phyloP scores from a whole-genome alignment of 2,797 vertebrate genomes.

The Crenichthys baileyi region DNA sequence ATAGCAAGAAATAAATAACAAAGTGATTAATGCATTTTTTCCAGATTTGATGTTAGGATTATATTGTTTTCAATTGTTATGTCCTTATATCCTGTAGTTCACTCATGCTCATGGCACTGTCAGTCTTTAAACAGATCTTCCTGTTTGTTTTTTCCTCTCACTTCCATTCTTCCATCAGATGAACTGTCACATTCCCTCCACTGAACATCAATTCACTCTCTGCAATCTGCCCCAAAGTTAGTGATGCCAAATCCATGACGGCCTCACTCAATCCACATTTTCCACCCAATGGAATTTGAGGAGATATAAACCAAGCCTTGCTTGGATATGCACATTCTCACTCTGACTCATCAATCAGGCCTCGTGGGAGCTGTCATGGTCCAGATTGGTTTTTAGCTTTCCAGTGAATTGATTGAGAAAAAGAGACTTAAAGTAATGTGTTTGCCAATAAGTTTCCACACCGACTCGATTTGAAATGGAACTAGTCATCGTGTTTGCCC shows the following conservation, averaged over 20 bases:
- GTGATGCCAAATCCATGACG: slow-evolving; percentile 74
- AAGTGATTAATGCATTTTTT: slow-evolving; percentile 54
- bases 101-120: slow-evolving; percentile 76
- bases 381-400: slow-evolving; percentile 82
- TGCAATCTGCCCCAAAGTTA: slow-evolving; percentile 78
- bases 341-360: slow-evolving; percentile 77
- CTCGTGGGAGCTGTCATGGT: slow-evolving; percentile 71
- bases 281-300: slow-evolving; percentile 79
- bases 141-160: slow-evolving; percentile 73
- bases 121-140: slow-evolving; percentile 81
- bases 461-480: slow-evolving; percentile 69
- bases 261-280: slow-evolving; percentile 82
- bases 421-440: slow-evolving; percentile 82
- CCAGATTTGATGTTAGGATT: slow-evolving; percentile 56
- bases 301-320: slow-evolving; percentile 74
- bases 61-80: slow-evolving; percentile 71
- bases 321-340: slow-evolving; percentile 79
- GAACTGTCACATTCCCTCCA: slow-evolving; percentile 80
- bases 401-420: slow-evolving; percentile 82
- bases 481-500: slow-evolving; percentile 67
- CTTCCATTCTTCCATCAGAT: slow-evolving; percentile 79
- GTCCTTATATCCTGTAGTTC: slow-evolving; percentile 52
- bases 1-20: slow-evolving; percentile 57
- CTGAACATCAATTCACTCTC: slow-evolving; percentile 79
- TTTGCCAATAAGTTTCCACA: slow-evolving; percentile 81